Evolutionary conservation across 2,113 vertebrate genomes (phyloP), one percentile per base, ranked within the genome.

Genomic region (Proteles cristata): DNA sequence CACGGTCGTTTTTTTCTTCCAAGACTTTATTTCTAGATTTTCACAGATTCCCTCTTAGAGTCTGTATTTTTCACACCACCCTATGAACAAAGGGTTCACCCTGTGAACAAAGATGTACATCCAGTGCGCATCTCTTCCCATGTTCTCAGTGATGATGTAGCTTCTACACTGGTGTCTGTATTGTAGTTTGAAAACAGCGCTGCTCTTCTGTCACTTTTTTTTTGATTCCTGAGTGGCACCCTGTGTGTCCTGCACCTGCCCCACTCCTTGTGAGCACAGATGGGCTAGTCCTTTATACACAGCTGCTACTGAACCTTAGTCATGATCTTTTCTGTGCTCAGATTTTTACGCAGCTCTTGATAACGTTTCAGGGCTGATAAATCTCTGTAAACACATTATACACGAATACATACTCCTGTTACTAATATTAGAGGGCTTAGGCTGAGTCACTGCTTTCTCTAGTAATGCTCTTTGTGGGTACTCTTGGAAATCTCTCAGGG

Each of bases 201-300:
- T 8, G 4, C 15, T 2, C 55, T 1, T 26, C 2, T 3, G 26
- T 63, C 15, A 17, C 55, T 76, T 39, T 35, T 2, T 2, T 31
- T 43, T 35, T 48, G 73, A 23, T 11, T 19, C 66, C 58, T 14
- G 58, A 35, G 21, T 7, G 43, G 21, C 0, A 2, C 48, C 53
- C 26, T 7, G 0, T 28, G 2, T 11, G 16, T 14, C n/a, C 23
- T 55, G 55, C 1, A 2, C 48, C 2, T 17, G 9, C 63, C 31
- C 88, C 92, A 7, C 39, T 83, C 10, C 88, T 26, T 2, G 9
- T 28, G 26, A 35, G 28, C 11, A 3, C 10, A 28, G 92, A 6
- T 15, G 48, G 9, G 3, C 21, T 0, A 14, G n/a, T 50, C 45
- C 43, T 16, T 17, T 4, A 4, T 2, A 2, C 16, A 1, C 1